Base-by-base conservation (phyloP, 2,888 invertebrate species). In the Doris montereyensis region DNA sequence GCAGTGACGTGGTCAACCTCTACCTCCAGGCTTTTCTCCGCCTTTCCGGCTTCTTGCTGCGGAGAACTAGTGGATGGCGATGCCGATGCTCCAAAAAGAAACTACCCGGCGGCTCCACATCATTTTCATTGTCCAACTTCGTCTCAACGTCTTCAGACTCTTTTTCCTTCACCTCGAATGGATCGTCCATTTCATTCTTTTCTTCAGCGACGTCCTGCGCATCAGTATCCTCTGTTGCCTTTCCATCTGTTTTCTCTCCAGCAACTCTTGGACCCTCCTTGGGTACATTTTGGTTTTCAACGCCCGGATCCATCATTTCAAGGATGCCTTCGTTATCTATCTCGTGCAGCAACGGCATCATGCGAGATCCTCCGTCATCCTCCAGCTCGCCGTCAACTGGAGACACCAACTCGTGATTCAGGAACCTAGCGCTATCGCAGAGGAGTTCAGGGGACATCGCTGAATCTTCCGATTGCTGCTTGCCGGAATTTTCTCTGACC, bases 341-440 rank as follows among this genome's bases (percentile, higher is more conserved):
- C 17, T 41, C 8, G 8, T 41, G 52, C 52, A 41, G 5, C 5
- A 41, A 17, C 5, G 52, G 17, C 52, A 41, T 41, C 52, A 41
- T 41, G 8, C 17, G 52, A 41, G 17, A 17, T 41, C 17, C 8
- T 41, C 24, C 62, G 5, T 26, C 24, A 5, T 62, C 67, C 60
- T 71, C 71, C 8, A 34, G 21, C 10, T 73, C 57, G 2, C 74
- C 60, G 21, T 74, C 74, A 2, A 58, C 30, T 3, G 74, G 74
- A 21, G 60, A 58, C 17, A 58, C 74, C 4, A 30, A 8, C 5
- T 74, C 74, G 30, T 74, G 57, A 60, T 32, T 74, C 2, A 74
- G 1, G n/a, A 74, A 74, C 30, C 74, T 1, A 5, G 74, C 74
- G 28, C 74, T 74, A 60, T 74, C 74, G 21, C 74, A 74, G 13